Evolutionary conservation across 2,888 invertebrate species (phyloP).

Genomic region (Pseudococcus jackbeardsleyi): DNA sequence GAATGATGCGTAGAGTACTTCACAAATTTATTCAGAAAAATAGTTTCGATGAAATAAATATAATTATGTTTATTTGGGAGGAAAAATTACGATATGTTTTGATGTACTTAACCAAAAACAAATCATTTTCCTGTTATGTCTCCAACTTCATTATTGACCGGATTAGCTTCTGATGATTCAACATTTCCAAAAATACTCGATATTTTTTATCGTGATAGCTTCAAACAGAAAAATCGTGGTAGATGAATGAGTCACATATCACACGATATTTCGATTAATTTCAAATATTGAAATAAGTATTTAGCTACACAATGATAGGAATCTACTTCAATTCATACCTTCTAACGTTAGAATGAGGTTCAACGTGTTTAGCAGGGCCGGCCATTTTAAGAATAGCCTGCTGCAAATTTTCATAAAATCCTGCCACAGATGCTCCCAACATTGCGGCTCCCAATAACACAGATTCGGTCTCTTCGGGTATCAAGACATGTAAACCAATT

Average conservation of each 20-base stretch:
- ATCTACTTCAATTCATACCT: conserved; percentile 1
- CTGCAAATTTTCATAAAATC: conserved; percentile 76
- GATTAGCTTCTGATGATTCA: conserved; percentile 83
- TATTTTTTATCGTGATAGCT: conserved; percentile 89
- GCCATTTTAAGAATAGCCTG: conserved; percentile 80
- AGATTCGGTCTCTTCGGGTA: conserved; percentile 85
- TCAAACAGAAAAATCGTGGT: conserved; percentile 68
- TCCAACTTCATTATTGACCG: conserved; percentile 76
- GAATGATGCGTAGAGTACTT: no score
- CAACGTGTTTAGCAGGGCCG: conserved; percentile 70
- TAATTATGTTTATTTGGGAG: no score
- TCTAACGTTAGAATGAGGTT: neutral
- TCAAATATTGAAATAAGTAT: neutral
- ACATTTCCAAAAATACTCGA: conserved; percentile 84
- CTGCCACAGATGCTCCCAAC: conserved; percentile 86
- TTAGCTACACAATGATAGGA: neutral
- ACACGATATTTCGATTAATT: neutral
- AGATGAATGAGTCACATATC: neutral
- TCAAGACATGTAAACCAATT: conserved; percentile 82
- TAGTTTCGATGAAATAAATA: neutral
- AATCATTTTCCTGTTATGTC: neutral
- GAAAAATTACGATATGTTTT: neutral
- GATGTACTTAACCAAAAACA: no score
- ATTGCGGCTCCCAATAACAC: conserved; percentile 93
- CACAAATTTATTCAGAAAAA: no score